Evolutionary conservation across 2,797 vertebrate species (phyloP).

Genomic region (Neopelma chrysocephalum): DNA sequence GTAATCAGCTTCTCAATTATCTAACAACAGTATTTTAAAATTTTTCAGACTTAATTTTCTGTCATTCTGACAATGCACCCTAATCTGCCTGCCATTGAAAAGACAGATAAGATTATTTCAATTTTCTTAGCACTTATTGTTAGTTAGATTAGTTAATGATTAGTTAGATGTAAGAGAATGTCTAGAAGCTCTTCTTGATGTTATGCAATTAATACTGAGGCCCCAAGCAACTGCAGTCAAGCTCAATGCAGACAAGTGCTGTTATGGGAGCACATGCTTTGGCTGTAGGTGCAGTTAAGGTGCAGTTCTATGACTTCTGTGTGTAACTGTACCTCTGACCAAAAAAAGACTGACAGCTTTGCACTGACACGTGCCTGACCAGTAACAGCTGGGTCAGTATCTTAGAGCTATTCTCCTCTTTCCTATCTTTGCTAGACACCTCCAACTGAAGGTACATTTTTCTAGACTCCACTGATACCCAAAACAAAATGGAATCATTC

Average conservation of each 20-base stretch:
- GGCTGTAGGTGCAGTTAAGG: not conserved
- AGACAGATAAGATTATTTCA: not conserved
- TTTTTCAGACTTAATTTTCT: not conserved
- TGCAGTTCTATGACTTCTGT: not conserved
- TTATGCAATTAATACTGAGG: not conserved
- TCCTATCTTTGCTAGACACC: not conserved
- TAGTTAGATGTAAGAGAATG: not conserved
- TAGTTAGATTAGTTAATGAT: conserved; percentile 4
- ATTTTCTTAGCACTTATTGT: not conserved
- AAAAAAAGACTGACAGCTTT: not conserved
- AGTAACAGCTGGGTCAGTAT: not conserved
- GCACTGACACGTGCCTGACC: not conserved
- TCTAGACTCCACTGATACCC: not conserved
- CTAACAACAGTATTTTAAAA: not conserved
- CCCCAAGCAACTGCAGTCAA: not conserved
- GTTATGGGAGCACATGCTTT: not conserved
- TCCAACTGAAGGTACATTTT: not conserved
- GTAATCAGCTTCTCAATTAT: conserved; percentile 2
- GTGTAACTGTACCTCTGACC: not conserved
- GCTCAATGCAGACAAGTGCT: not conserved
- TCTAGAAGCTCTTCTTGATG: not conserved
- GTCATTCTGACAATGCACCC: not conserved
- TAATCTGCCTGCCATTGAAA: not conserved
- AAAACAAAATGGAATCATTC: not conserved
- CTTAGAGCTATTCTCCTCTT: not conserved